These are phyloP conservation scores for Petrolisthes manimaculis DNA, from an alignment of 2,888 invertebrate species.

Conservation along the genomic window DNA sequence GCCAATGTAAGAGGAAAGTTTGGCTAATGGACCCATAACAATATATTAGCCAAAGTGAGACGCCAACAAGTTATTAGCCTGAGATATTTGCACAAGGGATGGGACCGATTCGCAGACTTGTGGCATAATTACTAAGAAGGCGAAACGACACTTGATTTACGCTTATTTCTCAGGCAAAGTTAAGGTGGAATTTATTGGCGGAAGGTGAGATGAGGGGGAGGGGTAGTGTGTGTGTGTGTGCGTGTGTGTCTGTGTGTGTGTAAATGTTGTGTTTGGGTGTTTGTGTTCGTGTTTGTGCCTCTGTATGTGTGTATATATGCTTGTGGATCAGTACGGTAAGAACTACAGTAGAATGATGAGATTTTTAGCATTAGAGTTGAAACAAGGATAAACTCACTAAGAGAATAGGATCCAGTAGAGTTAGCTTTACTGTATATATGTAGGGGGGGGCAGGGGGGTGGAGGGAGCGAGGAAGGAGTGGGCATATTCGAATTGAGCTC, in stretches of 20 bases:
- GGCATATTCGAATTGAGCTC: too few species aligned
- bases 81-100: conserved; percentile 43
- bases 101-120: conserved; percentile 23
- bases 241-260: background rate
- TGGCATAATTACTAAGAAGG: conserved; percentile 38
- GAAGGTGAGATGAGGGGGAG: background rate
- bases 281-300: background rate
- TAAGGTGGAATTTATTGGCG: conserved; percentile 10
- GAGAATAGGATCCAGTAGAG: too few species aligned
- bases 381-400: too few species aligned
- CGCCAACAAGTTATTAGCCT: conserved; percentile 38
- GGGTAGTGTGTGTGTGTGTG: background rate
- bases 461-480: too few species aligned
- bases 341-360: too few species aligned
- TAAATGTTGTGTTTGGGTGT: background rate
- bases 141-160: conserved; percentile 28
- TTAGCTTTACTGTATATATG: too few species aligned
- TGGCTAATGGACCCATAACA: conserved; percentile 25
- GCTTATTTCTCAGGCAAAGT: conserved; percentile 14
- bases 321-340: too few species aligned
- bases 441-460: too few species aligned
- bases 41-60: conserved; percentile 40
- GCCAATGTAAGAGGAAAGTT: conserved; percentile 11
- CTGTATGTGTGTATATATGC: background rate
- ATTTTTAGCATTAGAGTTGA: too few species aligned